phyloP scores from a whole-genome alignment of 1,140 invertebrate species.

The Drosophila neocordata region DNA sequence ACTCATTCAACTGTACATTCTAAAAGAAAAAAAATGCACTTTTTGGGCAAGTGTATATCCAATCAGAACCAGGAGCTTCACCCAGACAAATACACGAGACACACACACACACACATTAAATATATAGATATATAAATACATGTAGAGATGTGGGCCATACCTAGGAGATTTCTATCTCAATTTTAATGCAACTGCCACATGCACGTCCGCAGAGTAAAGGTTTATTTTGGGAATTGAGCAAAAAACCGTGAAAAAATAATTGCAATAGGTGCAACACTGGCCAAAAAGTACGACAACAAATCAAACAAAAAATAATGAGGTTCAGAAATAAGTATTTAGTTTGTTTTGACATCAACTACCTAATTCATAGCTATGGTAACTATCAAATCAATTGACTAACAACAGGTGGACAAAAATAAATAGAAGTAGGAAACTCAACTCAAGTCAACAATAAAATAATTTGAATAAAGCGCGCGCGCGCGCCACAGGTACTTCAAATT shows the following conservation, averaged over 20 bases:
- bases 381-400: conserved; percentile 48
- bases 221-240: conserved; percentile 78
- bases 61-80: conserved; percentile 11
- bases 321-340: conserved; percentile 20
- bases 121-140: neutral
- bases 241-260: conserved; percentile 30
- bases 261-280: conserved; percentile 28
- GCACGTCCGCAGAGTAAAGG: conserved; percentile 21
- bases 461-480: conserved; percentile 18
- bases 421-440: conserved; percentile 5
- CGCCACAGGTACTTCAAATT: conserved; percentile 37
- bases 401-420: conserved; percentile 40
- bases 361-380: conserved; percentile 40
- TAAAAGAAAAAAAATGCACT: conserved; percentile 1
- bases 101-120: neutral
- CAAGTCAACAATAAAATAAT: conserved; percentile 20
- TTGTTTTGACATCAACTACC: conserved; percentile 42
- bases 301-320: conserved; percentile 22
- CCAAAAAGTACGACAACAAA: conserved; percentile 4
- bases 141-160: conserved; percentile 5
- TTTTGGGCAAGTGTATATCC: conserved; percentile 2
- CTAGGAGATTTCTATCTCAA: conserved; percentile 17
- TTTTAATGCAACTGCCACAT: conserved; percentile 41
- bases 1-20: conserved; percentile 1
- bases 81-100: neutral